phyloP scores from a whole-genome alignment of 2,888 invertebrate genomes.

The Pristionchus mayeri region DNA sequence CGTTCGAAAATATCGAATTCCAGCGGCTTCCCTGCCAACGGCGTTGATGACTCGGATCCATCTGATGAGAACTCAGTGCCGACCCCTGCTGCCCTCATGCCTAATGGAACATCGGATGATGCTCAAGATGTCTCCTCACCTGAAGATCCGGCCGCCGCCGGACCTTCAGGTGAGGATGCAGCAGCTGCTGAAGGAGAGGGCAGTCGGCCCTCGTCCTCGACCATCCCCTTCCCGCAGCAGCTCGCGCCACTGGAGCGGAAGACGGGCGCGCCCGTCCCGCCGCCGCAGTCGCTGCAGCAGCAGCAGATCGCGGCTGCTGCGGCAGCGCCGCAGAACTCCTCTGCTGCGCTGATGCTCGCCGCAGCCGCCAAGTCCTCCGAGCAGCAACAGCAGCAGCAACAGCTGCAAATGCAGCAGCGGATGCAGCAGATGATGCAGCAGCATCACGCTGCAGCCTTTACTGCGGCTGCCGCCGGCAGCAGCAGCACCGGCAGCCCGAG shows the following conservation, averaged over 20 bases:
- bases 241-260: background rate
- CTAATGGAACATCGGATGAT: background rate
- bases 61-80: background rate
- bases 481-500: background rate
- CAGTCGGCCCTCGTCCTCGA: background rate
- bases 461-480: background rate
- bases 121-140: no score
- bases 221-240: background rate
- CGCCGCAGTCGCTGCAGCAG: constrained; percentile 28
- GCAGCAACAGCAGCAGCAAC: constrained; percentile 6
- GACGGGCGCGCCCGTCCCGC: constrained; percentile 28
- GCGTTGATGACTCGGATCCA: background rate
- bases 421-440: constrained; percentile 25
- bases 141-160: background rate
- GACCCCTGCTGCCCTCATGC: background rate
- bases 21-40: background rate
- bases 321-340: background rate
- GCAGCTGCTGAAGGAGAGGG: background rate
- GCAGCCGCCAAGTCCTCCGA: background rate
- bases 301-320: constrained; percentile 17
- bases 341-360: constrained; percentile 5
- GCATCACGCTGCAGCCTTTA: background rate
- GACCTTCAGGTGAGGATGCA: background rate
- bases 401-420: background rate
- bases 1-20: background rate